These are phyloP conservation scores for Rhamphomyia laevipes DNA, from an alignment of 2,888 invertebrate genomes.

Conservation along the genomic window DNA sequence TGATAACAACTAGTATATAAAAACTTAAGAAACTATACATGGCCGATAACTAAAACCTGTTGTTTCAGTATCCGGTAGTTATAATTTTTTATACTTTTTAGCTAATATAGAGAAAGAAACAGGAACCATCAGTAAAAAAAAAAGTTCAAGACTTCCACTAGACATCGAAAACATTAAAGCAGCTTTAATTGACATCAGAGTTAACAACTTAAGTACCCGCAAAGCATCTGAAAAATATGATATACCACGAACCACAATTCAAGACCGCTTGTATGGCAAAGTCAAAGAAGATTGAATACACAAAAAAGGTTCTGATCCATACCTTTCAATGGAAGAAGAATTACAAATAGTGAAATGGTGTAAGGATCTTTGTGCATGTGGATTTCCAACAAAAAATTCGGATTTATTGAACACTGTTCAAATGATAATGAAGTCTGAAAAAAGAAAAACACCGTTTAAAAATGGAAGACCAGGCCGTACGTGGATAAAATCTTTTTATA, in stretches of 20 bases:
- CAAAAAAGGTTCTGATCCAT: background rate
- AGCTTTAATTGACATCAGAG: background rate
- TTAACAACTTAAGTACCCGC: background rate
- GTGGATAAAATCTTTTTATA: background rate
- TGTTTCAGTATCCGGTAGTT: no score
- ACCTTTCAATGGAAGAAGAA: background rate
- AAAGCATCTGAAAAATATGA: background rate
- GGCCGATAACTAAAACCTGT: no score
- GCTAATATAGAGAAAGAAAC: no score
- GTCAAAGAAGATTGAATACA: background rate
- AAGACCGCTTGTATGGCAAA: background rate
- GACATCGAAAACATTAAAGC: background rate
- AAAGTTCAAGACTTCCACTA: background rate
- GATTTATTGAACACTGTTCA: slow-evolving; percentile 5
- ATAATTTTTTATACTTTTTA: no score
- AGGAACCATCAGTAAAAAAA: no score
- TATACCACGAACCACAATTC: background rate
- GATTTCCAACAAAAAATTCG: background rate
- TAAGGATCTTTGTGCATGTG: background rate
- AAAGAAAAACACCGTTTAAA: slow-evolving; percentile 1
- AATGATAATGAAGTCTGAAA: slow-evolving; percentile 2
- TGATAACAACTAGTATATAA: no score
- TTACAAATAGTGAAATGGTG: background rate
- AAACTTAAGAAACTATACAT: no score
- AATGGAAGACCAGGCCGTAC: background rate